Conservation (phyloP, 2,888 invertebrate genomes). For the Hanleya hanleyi region DNA sequence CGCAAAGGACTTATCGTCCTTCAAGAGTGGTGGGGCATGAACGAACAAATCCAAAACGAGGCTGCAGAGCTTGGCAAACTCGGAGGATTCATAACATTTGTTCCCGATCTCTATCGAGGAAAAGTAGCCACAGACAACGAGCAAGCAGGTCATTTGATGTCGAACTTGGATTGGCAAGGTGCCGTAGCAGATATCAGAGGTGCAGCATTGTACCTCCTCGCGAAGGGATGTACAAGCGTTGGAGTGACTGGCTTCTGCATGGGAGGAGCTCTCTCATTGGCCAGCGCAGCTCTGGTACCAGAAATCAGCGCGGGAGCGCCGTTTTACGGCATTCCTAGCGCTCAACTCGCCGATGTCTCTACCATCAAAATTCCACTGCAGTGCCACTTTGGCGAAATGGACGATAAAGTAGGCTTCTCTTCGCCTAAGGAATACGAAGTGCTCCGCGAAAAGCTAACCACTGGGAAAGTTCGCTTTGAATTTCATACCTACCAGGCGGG, state of each 20-base stretch:
- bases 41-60: too few relatives aligned
- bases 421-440: conserved; percentile 50
- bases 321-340: conserved; percentile 65
- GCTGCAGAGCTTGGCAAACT: conserved; percentile 44
- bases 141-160: conserved; percentile 61
- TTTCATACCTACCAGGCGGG: conserved; percentile 53
- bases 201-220: conserved; percentile 52
- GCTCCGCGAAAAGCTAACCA: conserved; percentile 50
- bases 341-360: conserved; percentile 52
- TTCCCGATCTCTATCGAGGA: conserved; percentile 65
- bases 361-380: conserved; percentile 62
- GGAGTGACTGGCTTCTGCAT: conserved; percentile 71
- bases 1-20: too few relatives aligned
- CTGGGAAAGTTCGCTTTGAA: conserved; percentile 40
- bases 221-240: conserved; percentile 58
- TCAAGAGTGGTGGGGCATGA: too few relatives aligned
- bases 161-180: conserved; percentile 63
- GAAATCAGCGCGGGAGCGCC: conserved; percentile 64
- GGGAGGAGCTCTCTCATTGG: conserved; percentile 66
- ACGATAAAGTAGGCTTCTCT: conserved; percentile 60
- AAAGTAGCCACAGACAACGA: conserved; percentile 60
- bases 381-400: conserved; percentile 63
- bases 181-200: conserved; percentile 61
- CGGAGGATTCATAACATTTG: conserved; percentile 54
- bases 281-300: conserved; percentile 50